Base-by-base conservation (phyloP, 23 tunicate species). In the Styela clava region DNA sequence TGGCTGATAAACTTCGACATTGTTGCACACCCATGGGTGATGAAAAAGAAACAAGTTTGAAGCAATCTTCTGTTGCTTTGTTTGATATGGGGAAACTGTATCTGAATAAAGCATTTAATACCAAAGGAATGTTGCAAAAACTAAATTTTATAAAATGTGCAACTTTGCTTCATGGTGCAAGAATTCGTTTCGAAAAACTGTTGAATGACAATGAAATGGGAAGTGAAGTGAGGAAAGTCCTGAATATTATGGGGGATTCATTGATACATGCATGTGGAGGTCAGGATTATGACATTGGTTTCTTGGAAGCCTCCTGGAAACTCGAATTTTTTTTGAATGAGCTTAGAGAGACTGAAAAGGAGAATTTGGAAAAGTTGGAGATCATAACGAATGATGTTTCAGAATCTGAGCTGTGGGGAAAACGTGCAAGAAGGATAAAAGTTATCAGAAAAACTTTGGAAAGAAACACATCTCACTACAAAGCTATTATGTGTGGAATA, bases 101-200 rank as follows among this genome's bases (percentile, higher is more conserved):
- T 73, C 62, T 69, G 51, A 52, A 78, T 3, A 61, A 64, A 62
- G 34, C 61, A 29, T 27, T 25, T 12, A 1, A 29, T 25, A 67
- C 30, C 19, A 67, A 27, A 67, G 71, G 56, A 44, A 7, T 67
- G 19, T 70, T 73, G 2, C 79, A 88, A 31, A 88, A 88, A 64
- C 62, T 88, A 1, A 63, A 82, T 78, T 28, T 83, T 33, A 78
- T 83, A 2, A 86, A 72, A 30, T 21, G 82, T 70, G 86, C 86
- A 28, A 86, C 83, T 3, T 78, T 88, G 64, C 33, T 88, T 21
- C 83, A 83, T 24, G 86, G 86, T 22, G 93, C 87, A 18, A 67
- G 31, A 67, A 16, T 67, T 25, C 71, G 71, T 67, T 67, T 18
- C 24, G 56, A 44, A 44, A 27, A 44, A 12, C 56, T 25, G 31